A percentile compares a stretch with the other conserved stretches of the same genome.
Conservation (phyloP, 2,888 invertebrate genomes). For the Idaea dimidiata region DNA sequence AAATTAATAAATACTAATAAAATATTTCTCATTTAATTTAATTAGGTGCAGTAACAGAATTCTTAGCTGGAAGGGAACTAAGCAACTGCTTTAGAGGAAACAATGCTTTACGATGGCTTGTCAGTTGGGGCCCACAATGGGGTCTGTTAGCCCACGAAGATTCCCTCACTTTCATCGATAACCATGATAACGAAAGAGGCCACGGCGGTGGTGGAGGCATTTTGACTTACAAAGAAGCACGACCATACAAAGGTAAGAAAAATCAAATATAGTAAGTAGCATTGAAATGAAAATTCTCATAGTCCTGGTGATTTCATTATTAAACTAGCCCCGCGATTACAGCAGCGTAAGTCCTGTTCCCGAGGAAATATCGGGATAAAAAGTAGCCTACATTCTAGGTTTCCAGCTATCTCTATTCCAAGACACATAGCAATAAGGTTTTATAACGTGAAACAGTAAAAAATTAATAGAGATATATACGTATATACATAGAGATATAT, state of each 20-base stretch:
- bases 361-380: too few relatives aligned
- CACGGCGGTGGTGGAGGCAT: constrained; percentile 79
- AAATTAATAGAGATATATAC: too few relatives aligned
- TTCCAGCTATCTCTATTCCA: too few relatives aligned
- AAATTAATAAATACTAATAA: not conserved
- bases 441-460: too few relatives aligned
- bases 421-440: too few relatives aligned
- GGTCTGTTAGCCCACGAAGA: constrained; percentile 75
- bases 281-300: too few relatives aligned
- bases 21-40: not conserved
- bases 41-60: constrained; percentile 84
- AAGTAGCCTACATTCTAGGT: too few relatives aligned
- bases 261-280: too few relatives aligned
- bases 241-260: constrained; percentile 78
- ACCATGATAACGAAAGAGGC: constrained; percentile 91
- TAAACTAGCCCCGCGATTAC: too few relatives aligned
- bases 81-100: constrained; percentile 60
- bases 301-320: too few relatives aligned
- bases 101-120: constrained; percentile 82
- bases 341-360: too few relatives aligned
- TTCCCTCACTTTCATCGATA: constrained; percentile 88
- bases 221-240: constrained; percentile 83
- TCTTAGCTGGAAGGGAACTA: constrained; percentile 72
- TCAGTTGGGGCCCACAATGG: constrained; percentile 84
- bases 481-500: too few relatives aligned